phyloP scores from a whole-genome alignment of 2,888 invertebrate genomes.

The Ligdia adustata region DNA sequence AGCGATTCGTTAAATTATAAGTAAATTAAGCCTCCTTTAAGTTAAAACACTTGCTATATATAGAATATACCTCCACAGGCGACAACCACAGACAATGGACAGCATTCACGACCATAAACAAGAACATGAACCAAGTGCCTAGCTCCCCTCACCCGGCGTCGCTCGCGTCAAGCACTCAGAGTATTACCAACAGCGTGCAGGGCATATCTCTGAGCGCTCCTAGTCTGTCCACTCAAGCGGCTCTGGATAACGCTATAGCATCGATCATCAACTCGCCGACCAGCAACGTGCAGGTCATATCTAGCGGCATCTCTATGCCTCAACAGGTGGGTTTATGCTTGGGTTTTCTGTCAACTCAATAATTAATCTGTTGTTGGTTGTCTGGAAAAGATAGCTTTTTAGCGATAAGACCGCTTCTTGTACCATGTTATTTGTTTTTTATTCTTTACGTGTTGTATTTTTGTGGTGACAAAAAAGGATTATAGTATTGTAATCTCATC shows the following conservation, averaged over 20 bases:
- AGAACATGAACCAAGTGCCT: slow-evolving; percentile 54
- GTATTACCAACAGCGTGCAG: slow-evolving; percentile 71
- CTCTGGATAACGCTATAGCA: slow-evolving; percentile 72
- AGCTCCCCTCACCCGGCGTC: slow-evolving; percentile 57
- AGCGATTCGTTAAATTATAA: too few species aligned
- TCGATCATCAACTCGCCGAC: slow-evolving; percentile 74
- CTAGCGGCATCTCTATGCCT: slow-evolving; percentile 63
- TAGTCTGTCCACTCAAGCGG: slow-evolving; percentile 62
- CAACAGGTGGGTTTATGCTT: slow-evolving; percentile 28
- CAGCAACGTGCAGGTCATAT: slow-evolving; percentile 68
- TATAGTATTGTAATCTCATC: too few species aligned
- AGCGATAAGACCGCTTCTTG: too few species aligned
- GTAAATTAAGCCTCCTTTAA: too few species aligned
- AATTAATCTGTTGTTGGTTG: neutral
- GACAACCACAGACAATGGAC: slow-evolving; percentile 74
- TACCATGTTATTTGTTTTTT: too few species aligned
- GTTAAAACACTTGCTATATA: too few species aligned
- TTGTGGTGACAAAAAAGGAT: too few species aligned
- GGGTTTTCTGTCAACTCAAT: neutral
- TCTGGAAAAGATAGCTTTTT: too few species aligned
- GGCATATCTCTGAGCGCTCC: slow-evolving; percentile 69
- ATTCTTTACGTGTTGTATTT: too few species aligned
- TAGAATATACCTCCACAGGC: too few species aligned
- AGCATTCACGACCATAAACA: slow-evolving; percentile 62
- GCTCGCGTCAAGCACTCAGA: slow-evolving; percentile 56